These are phyloP conservation scores for Melanostoma mellinum DNA, from an alignment of 2,888 invertebrate species.

Conservation along the genomic window DNA sequence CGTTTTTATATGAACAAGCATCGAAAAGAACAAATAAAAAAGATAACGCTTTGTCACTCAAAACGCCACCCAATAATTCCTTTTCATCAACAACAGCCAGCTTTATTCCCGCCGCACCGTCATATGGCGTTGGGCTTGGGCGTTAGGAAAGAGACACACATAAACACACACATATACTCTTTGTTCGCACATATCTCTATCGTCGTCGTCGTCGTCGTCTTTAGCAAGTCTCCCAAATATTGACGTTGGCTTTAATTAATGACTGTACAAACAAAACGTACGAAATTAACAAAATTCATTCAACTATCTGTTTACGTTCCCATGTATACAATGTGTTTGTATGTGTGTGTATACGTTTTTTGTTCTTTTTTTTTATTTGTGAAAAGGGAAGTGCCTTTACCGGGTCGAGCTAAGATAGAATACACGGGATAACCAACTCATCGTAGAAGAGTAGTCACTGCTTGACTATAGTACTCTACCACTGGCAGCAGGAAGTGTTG, in stretches of 20 bases:
- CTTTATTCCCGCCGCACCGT: slow-evolving; percentile 1
- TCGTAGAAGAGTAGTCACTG: slow-evolving; percentile 33
- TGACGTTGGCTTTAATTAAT: slow-evolving; percentile 73
- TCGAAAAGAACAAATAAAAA: slow-evolving; percentile 69
- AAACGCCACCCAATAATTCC: slow-evolving; percentile 62
- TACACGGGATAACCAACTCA: slow-evolving; percentile 39
- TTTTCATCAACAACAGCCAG: slow-evolving; percentile 25
- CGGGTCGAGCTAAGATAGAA: slow-evolving; percentile 26
- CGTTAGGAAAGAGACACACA: background rate
- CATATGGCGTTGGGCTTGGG: slow-evolving; percentile 50
- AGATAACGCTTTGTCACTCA: slow-evolving; percentile 73
- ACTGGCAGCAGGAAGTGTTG: slow-evolving; percentile 69
- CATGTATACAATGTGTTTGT: slow-evolving; percentile 16
- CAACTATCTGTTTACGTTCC: slow-evolving; percentile 68
- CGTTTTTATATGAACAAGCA: slow-evolving; percentile 70
- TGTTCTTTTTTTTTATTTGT: slow-evolving; percentile 2
- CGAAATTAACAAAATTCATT: slow-evolving; percentile 73
- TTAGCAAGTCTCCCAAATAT: slow-evolving; percentile 70
- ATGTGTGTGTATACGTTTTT: background rate
- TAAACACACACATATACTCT: slow-evolving; percentile 45
- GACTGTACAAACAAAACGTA: slow-evolving; percentile 73
- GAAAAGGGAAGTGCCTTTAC: slow-evolving; percentile 29
- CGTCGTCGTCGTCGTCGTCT: slow-evolving; percentile 42
- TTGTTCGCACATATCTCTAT: slow-evolving; percentile 52
- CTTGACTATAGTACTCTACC: slow-evolving; percentile 42